Percentiles rank a stretch among this genome's conserved stretches.
Evolutionary conservation across 2,888 invertebrate species (phyloP).

Genomic region (Dryobota labecula): DNA sequence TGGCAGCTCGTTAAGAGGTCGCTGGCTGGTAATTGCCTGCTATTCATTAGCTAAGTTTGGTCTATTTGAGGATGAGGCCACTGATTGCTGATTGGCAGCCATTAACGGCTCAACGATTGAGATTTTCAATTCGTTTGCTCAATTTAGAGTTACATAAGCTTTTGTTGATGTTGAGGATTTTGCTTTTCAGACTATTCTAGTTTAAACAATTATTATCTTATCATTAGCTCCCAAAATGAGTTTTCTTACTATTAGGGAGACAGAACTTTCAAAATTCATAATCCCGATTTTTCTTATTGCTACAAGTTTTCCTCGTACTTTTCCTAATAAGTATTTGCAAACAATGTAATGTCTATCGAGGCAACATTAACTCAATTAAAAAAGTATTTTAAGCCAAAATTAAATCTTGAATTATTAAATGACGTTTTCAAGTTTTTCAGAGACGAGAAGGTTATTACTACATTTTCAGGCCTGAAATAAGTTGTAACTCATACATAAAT

Average conservation of each 20-base stretch:
- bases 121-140: constrained; percentile 23
- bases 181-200: not conserved
- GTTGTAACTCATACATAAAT: not conserved
- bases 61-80: constrained; percentile 23
- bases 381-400: not conserved
- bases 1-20: constrained; percentile 27
- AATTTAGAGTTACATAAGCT: not conserved
- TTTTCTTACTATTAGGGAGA: not conserved
- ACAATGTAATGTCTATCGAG: no score
- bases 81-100: constrained; percentile 31
- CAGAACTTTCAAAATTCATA: not conserved
- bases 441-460: not conserved
- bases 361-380: accelerated
- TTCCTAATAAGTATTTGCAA: not conserved
- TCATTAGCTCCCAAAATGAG: not conserved
- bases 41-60: constrained; percentile 54
- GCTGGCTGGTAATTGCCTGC: constrained; percentile 37
- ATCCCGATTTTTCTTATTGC: no score
- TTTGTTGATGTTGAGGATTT: not conserved
- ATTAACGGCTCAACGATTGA: constrained; percentile 8
- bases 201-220: not conserved
- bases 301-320: not conserved
- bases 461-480: not conserved
- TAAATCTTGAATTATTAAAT: not conserved
- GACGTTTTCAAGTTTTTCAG: not conserved